phyloP scores from a whole-genome alignment of 1,140 invertebrate genomes.

The Tetragnatha versicolor region DNA sequence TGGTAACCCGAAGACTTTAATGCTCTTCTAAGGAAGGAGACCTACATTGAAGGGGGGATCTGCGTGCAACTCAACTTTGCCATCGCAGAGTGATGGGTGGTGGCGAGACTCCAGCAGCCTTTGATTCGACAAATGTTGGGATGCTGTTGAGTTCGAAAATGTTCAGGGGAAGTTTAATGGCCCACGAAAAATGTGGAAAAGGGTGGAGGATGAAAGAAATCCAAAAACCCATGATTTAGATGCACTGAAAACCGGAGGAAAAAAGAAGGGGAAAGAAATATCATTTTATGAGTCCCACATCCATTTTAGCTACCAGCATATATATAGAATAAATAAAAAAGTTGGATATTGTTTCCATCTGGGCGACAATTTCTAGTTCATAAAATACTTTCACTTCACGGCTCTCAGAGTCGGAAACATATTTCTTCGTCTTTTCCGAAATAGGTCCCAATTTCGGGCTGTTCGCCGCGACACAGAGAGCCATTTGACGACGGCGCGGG shows the following conservation, averaged over 20 bases:
- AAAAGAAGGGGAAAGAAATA: constrained; percentile 26
- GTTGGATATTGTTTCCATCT: constrained; percentile 48
- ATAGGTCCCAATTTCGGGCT: constrained; percentile 33
- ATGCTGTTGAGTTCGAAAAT: constrained; percentile 33
- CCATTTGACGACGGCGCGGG: constrained; percentile 7
- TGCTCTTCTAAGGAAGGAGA: no score
- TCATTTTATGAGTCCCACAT: constrained; percentile 45
- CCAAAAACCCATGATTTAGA: constrained; percentile 34
- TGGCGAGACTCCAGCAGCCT: no score
- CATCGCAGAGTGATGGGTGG: no score
- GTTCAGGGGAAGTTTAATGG: constrained; percentile 24
- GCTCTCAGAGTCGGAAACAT: constrained; percentile 33
- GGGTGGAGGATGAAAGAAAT: neutral
- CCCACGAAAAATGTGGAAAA: constrained; percentile 22
- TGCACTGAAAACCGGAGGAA: constrained; percentile 24
- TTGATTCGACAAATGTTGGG: constrained; percentile 18
- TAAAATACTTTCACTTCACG: constrained; percentile 44
- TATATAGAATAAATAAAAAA: constrained; percentile 49
- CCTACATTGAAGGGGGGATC: no score
- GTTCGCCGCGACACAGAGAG: constrained; percentile 30
- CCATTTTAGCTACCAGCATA: constrained; percentile 29
- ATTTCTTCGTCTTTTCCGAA: constrained; percentile 37
- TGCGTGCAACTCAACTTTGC: no score
- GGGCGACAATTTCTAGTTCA: constrained; percentile 46
- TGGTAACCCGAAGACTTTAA: no score